A percentile compares a stretch with the other conserved stretches of the same genome.
These are phyloP conservation scores for Colostygia pectinataria DNA, from an alignment of 2,888 invertebrate species.

Conservation along the genomic window DNA sequence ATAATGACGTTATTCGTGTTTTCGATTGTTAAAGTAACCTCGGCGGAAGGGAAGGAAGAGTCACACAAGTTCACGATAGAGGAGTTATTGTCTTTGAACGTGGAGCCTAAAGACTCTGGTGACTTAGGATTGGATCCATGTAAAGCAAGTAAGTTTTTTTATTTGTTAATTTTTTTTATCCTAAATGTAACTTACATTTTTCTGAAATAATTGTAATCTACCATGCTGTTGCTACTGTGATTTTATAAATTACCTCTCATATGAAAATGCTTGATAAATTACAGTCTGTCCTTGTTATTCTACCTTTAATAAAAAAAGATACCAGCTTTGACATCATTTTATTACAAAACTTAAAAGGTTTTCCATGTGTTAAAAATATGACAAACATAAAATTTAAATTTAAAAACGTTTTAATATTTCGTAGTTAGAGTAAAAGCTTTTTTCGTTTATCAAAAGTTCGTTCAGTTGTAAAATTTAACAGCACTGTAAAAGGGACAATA, in stretches of 20 bases:
- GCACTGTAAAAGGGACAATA: conserved; percentile 38
- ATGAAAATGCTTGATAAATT: too few relatives aligned
- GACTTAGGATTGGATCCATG: conserved; percentile 93
- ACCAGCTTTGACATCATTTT: too few relatives aligned
- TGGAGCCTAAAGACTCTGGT: conserved; percentile 86
- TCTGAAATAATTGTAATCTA: too few relatives aligned
- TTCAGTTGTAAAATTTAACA: conserved; percentile 32
- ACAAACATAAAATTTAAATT: too few relatives aligned
- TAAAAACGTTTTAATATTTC: neutral
- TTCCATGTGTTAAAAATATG: too few relatives aligned
- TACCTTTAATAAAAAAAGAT: too few relatives aligned
- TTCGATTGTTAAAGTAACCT: conserved; percentile 46
- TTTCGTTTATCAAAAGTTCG: conserved; percentile 1
- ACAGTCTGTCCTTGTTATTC: too few relatives aligned
- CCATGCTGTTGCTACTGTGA: too few relatives aligned
- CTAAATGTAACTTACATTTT: too few relatives aligned
- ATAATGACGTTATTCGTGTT: conserved; percentile 58
- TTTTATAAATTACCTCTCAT: too few relatives aligned
- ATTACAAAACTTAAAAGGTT: too few relatives aligned
- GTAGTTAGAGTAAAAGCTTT: neutral
- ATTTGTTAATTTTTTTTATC: neutral
- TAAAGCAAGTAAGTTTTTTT: conserved; percentile 88
- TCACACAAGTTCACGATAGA: conserved; percentile 85
- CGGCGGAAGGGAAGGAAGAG: conserved; percentile 60
- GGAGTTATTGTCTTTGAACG: conserved; percentile 85